Conservation (phyloP, 2,888 invertebrate genomes). For the Dromius quadrimaculatus region DNA sequence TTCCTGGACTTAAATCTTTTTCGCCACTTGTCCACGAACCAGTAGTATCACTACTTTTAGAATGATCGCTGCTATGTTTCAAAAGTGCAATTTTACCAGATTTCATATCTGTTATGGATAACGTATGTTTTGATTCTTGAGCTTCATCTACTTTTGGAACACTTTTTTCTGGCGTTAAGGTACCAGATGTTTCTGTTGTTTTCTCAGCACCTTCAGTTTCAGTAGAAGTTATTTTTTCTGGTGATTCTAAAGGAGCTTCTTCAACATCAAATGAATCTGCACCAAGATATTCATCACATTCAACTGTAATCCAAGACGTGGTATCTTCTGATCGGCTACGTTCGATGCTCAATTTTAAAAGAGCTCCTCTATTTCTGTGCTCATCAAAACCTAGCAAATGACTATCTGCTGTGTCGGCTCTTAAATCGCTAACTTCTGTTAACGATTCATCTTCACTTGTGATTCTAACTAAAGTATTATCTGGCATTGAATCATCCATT, state of each 20-base stretch:
- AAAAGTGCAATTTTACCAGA: conserved; percentile 69
- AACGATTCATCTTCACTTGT: conserved; percentile 78
- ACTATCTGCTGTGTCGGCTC: conserved; percentile 66
- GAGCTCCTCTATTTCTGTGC: conserved; percentile 67
- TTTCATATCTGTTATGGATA: conserved; percentile 67
- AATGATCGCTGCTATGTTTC: conserved; percentile 80
- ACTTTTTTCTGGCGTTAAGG: conserved; percentile 27
- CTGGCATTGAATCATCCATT: conserved; percentile 60
- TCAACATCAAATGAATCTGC: conserved; percentile 73
- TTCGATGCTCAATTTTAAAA: conserved; percentile 65
- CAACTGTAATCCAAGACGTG: conserved; percentile 76
- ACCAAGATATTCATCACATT: conserved; percentile 76
- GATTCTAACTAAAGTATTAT: conserved; percentile 62
- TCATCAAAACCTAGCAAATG: conserved; percentile 70
- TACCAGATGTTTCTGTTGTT: conserved; percentile 36
- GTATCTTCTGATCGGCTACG: conserved; percentile 77
- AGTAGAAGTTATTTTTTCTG: conserved; percentile 58
- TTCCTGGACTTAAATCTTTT: conserved; percentile 74
- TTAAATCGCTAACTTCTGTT: conserved; percentile 75
- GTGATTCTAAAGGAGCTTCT: conserved; percentile 61
- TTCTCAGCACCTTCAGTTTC: conserved; percentile 27
- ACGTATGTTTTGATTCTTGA: conserved; percentile 54
- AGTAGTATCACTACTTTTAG: conserved; percentile 82
- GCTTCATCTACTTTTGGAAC: conserved; percentile 53
- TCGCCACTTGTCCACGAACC: conserved; percentile 84